A percentile compares a stretch with the other conserved stretches of the same genome.
Evolutionary conservation across 2,113 vertebrate genomes (phyloP).

Genomic region (Heterotilapia buettikoferi): DNA sequence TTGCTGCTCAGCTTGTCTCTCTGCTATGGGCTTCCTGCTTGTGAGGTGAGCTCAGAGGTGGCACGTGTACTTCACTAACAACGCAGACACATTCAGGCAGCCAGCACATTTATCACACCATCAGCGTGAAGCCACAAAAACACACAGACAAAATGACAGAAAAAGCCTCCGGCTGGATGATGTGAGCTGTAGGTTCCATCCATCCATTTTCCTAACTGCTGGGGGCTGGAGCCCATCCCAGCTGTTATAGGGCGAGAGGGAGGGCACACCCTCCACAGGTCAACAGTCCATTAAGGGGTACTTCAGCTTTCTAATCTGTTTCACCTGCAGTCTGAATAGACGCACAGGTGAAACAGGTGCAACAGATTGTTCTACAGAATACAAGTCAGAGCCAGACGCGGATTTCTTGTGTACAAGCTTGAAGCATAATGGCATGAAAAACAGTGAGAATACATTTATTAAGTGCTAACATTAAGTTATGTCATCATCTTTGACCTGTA

Average conservation of each 20-base stretch:
- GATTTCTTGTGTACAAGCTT: neutral
- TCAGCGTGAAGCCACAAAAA: neutral
- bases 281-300: neutral
- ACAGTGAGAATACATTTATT: neutral
- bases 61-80: neutral
- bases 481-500: neutral
- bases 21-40: neutral
- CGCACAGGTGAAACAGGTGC: neutral
- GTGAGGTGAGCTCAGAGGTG: constrained; percentile 5
- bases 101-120: neutral
- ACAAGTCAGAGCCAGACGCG: neutral
- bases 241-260: too few relatives aligned
- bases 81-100: neutral
- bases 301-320: neutral
- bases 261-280: neutral
- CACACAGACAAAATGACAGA: neutral
- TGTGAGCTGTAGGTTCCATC: neutral
- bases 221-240: neutral
- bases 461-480: neutral
- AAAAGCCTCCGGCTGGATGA: neutral
- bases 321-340: neutral
- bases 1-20: constrained; percentile 1
- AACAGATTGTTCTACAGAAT: neutral
- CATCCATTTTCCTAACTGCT: neutral
- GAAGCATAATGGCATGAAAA: neutral